Conservation (phyloP, 2,113 vertebrate species). For the Psophia crepitans region DNA sequence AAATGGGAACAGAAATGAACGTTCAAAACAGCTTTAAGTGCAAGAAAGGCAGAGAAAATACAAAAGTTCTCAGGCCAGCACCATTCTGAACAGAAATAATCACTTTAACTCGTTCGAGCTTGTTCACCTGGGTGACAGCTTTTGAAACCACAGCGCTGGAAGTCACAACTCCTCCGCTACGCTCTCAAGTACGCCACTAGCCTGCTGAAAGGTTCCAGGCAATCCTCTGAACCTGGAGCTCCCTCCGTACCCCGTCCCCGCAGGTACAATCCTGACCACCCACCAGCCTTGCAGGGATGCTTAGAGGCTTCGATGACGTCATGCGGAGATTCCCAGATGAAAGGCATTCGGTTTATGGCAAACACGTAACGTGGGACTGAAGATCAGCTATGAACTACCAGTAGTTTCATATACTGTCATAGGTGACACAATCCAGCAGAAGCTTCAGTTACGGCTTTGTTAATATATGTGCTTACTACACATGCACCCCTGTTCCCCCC, state of each 20-base stretch:
- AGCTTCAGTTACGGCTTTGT: background rate
- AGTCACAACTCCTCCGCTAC: rapidly evolving
- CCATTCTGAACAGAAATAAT: background rate
- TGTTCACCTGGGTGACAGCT: background rate
- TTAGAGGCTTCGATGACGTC: background rate
- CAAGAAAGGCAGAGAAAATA: background rate
- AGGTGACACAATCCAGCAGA: background rate
- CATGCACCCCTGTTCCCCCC: background rate
- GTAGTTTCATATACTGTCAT: background rate
- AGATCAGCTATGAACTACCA: no score
- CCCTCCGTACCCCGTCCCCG: rapidly evolving
- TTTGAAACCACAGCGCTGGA: background rate
- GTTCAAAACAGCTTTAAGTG: background rate
- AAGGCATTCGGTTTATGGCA: background rate
- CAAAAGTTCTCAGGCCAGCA: background rate
- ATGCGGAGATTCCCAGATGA: no score
- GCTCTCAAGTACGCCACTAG: no score
- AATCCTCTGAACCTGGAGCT: background rate
- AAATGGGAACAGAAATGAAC: background rate
- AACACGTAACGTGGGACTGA: background rate
- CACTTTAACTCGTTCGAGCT: background rate
- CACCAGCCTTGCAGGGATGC: background rate
- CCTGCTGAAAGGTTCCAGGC: background rate
- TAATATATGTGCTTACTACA: background rate
- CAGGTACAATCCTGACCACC: background rate